phyloP scores from a whole-genome alignment of 2,888 invertebrate genomes.

The Seladonia tumulorum region DNA sequence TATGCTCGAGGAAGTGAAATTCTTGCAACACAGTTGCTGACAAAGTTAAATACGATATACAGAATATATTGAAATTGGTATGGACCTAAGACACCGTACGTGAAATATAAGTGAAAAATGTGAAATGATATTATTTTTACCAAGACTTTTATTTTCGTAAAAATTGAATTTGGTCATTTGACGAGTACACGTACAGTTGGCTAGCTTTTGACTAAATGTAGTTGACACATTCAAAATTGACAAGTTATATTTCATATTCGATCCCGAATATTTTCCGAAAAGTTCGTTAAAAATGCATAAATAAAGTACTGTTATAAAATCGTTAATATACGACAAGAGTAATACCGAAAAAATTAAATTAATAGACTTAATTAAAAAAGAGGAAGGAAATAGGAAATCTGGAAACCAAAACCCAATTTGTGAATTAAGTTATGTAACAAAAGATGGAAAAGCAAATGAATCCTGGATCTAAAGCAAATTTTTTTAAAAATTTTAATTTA shows the following conservation, averaged over 20 bases:
- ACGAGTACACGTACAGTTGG: too few relatives aligned
- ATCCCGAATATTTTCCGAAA: neutral
- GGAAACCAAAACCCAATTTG: neutral
- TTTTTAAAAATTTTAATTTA: neutral
- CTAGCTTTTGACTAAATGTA: neutral
- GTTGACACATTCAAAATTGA: neutral
- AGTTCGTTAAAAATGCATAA: too few relatives aligned
- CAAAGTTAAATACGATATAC: neutral
- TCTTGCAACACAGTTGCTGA: neutral
- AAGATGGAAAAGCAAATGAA: neutral
- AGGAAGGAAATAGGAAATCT: neutral
- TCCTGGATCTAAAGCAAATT: too few relatives aligned
- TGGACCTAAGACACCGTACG: too few relatives aligned
- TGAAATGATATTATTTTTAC: too few relatives aligned
- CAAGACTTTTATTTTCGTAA: too few relatives aligned
- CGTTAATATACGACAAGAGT: too few relatives aligned
- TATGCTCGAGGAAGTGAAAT: neutral
- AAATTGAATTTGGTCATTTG: too few relatives aligned
- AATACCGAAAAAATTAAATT: neutral
- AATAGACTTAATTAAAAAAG: neutral
- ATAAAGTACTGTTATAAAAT: too few relatives aligned
- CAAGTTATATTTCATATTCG: neutral
- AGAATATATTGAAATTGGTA: neutral
- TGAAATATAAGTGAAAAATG: too few relatives aligned
- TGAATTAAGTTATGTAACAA: neutral